phyloP scores from a whole-genome alignment of 2,797 vertebrate species.

The Novumbra hubbsi region DNA sequence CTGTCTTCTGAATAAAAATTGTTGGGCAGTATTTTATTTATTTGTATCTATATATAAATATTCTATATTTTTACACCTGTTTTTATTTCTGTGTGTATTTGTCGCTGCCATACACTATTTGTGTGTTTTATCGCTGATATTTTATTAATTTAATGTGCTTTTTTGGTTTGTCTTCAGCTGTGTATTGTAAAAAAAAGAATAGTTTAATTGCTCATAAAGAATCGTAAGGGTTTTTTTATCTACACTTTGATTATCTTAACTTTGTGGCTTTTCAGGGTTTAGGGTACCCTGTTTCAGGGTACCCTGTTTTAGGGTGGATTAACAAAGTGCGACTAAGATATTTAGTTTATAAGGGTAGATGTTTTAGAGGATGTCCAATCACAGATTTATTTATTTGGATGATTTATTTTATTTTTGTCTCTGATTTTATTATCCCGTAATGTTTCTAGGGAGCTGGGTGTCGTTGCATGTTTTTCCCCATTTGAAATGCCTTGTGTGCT shows the following conservation, averaged over 20 bases:
- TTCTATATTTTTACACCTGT: conserved; percentile 57
- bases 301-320: not conserved
- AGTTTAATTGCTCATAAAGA: conserved; percentile 9
- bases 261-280: not conserved
- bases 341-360: not conserved
- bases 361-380: not conserved
- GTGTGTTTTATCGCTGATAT: conserved; percentile 23
- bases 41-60: conserved; percentile 49
- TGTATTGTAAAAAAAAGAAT: conserved; percentile 31
- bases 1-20: conserved; percentile 42
- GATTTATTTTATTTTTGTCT: conserved; percentile 1
- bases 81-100: conserved; percentile 35
- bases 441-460: conserved; percentile 33
- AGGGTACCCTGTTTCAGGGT: not conserved
- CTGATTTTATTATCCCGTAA: conserved; percentile 3
- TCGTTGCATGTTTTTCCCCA: conserved; percentile 48
- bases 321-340: not conserved
- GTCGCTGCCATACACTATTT: conserved; percentile 35
- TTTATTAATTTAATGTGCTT: conserved; percentile 59
- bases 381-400: not conserved
- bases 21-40: conserved; percentile 73
- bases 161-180: conserved; percentile 39
- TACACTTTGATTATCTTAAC: no score
- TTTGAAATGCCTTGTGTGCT: conserved; percentile 37
- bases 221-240: not conserved